These are phyloP conservation scores for Benitochromis conjunctus DNA, from an alignment of 2,113 vertebrate species.

Conservation along the genomic window DNA sequence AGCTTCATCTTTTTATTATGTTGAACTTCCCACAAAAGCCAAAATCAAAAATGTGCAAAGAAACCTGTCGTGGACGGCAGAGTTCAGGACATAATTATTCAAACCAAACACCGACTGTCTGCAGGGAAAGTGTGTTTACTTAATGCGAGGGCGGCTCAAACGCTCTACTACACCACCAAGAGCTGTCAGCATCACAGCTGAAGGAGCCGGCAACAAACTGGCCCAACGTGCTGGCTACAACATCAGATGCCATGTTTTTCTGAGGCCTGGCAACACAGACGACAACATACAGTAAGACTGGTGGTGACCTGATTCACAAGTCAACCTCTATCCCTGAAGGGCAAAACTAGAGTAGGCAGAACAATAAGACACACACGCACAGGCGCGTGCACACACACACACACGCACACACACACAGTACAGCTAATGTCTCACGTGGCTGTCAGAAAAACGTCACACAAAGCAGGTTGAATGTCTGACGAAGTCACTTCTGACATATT, in stretches of 20 bases:
- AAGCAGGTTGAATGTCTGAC: not conserved
- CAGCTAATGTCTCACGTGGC: not conserved
- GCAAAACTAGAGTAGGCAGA: not conserved
- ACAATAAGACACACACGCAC: constrained; percentile 9
- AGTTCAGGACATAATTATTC: not conserved
- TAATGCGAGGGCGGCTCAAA: not conserved
- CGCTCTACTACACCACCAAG: rapidly evolving
- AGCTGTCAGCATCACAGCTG: not conserved
- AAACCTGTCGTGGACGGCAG: not conserved
- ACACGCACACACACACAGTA: not conserved
- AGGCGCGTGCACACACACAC: too few species aligned
- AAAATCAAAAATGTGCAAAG: not conserved
- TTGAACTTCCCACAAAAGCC: not conserved
- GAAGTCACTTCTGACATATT: not conserved
- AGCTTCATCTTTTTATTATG: not conserved
- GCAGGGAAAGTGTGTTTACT: not conserved
- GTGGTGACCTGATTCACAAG: constrained; percentile 28
- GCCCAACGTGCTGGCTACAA: not conserved
- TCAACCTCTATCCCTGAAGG: not conserved
- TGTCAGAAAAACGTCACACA: not conserved
- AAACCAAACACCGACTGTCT: not conserved
- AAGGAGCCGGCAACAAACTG: not conserved
- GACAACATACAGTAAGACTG: not conserved
- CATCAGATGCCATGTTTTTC: not conserved
- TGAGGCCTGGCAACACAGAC: not conserved